phyloP scores from a whole-genome alignment of 2,113 vertebrate species.

The Syrrhaptes paradoxus region DNA sequence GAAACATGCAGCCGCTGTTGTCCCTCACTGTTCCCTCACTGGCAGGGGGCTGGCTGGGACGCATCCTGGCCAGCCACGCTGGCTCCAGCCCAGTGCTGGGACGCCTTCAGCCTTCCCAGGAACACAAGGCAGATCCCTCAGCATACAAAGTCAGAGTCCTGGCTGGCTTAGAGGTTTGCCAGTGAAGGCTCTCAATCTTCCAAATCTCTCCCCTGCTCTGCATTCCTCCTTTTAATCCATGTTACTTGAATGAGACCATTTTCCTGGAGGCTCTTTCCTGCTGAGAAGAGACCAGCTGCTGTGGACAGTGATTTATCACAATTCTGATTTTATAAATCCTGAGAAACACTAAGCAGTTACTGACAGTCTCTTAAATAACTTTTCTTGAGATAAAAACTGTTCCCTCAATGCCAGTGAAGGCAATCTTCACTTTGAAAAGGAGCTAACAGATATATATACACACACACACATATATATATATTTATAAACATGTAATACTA shows the following conservation, averaged over 20 bases:
- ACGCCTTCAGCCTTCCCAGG: neutral
- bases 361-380: conserved; percentile 9
- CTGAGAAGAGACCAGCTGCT: neutral
- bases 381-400: neutral
- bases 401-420: neutral
- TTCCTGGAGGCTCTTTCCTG: neutral
- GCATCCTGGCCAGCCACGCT: neutral
- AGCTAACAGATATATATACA: neutral
- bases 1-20: neutral
- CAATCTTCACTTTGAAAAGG: neutral
- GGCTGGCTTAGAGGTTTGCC: neutral
- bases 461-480: too few relatives aligned
- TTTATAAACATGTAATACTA: too few relatives aligned
- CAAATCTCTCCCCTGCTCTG: neutral
- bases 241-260: conserved; percentile 42
- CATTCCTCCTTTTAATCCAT: conserved; percentile 10
- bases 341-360: neutral
- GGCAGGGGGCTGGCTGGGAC: neutral
- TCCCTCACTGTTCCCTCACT: neutral
- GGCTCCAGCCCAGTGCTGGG: neutral
- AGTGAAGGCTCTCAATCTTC: neutral
- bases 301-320: neutral
- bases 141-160: neutral
- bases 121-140: neutral
- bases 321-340: neutral